Base-by-base conservation (phyloP, 2,888 invertebrate species). In the Magallana nippona region DNA sequence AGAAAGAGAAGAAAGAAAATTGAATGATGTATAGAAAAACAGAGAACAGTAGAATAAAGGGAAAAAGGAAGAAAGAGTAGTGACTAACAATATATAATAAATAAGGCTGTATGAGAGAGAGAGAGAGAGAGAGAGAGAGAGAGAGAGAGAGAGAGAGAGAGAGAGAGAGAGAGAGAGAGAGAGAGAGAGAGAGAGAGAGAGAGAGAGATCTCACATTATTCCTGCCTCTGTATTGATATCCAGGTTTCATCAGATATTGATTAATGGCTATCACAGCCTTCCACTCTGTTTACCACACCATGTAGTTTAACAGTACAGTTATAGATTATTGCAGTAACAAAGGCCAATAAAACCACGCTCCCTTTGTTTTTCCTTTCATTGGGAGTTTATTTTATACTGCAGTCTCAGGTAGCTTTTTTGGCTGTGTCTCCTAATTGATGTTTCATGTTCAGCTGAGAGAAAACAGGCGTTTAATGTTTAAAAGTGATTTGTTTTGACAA, bases 401-500 rank as follows among this genome's bases (percentile, higher is more conserved):
- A 71, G 27, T 71, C 32, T 22, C 27, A 71, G 71, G 71, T 71
- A 71, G 19, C 71, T 71, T 22, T 63, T 71, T 71, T 11, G 22
- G 13, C 32, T 32, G 71, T 1, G 13, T 15, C 27, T 27, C 13
- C 5, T 71, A 71, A 71, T 71, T 71, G 71, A 15, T 71, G 19
- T 71, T 27, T 71, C 71, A 71, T 71, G 71, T 71, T 44, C 44
- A 27, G 13, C 15, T 22, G 22, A 71, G 2, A 71, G 27, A 27
- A 71, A 71, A 63, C 63, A 13, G 15, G 32, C 27, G 22, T 11
- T 71, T 44, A 27, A 27, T 27, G 22, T 22, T 71, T 71, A 32
- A 71, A 71, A 22, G 32, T 71, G 71, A 71, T 71, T 71, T 71
- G 71, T 71, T 71, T 27, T 71, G 27, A 71, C 15, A 60, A n/a